These are phyloP conservation scores for Peucedramus taeniatus DNA, from an alignment of 2,113 vertebrate species.

Conservation along the genomic window DNA sequence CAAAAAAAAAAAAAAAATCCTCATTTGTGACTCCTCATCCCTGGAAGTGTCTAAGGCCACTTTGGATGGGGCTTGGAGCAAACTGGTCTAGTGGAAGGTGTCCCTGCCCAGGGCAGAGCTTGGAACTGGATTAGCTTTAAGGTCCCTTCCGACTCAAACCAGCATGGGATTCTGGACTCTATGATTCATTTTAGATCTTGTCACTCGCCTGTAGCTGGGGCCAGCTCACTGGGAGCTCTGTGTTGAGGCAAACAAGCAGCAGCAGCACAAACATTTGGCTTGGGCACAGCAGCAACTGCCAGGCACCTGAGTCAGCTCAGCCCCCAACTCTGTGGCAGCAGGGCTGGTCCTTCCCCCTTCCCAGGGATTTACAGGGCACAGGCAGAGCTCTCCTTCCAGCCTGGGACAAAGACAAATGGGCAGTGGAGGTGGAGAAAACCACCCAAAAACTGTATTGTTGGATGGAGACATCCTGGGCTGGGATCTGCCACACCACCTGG, in stretches of 20 bases:
- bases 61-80: background rate
- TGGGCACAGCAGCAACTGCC: background rate
- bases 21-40: background rate
- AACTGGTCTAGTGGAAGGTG: background rate
- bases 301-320: background rate
- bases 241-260: background rate
- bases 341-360: background rate
- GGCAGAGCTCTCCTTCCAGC: background rate
- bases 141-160: background rate
- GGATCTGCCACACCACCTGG: background rate
- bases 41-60: background rate
- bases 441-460: background rate
- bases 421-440: background rate
- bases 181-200: background rate
- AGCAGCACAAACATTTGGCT: background rate
- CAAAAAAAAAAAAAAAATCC: background rate
- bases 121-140: background rate
- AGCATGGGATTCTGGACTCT: background rate
- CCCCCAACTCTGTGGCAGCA: accelerated
- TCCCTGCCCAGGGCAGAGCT: background rate
- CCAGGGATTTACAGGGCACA: background rate
- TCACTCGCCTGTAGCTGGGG: accelerated
- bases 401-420: accelerated
- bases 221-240: background rate
- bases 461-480: background rate